These are phyloP conservation scores for Styela plicata DNA, from an alignment of 23 tunicate genomes.

Conservation along the genomic window DNA sequence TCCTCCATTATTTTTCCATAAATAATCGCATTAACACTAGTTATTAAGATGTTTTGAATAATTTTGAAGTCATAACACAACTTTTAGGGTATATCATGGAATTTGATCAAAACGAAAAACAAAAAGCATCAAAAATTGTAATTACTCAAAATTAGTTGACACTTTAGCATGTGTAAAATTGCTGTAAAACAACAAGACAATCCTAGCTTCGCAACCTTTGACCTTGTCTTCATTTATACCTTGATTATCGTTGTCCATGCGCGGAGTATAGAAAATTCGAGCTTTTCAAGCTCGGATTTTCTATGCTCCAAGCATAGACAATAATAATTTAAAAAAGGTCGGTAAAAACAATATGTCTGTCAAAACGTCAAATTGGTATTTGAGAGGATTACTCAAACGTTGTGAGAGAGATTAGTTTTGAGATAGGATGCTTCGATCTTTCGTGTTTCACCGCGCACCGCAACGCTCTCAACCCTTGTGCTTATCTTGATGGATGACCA, in stretches of 20 bases:
- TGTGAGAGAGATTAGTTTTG: background rate
- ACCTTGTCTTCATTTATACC: no score
- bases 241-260: background rate
- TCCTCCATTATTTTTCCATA: no score
- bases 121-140: no score
- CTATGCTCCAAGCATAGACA: background rate
- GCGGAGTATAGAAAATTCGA: background rate
- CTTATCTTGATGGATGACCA: background rate
- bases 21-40: no score
- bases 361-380: background rate
- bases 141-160: background rate
- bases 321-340: background rate
- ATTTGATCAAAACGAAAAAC: no score
- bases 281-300: background rate
- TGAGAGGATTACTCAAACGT: background rate
- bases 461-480: background rate
- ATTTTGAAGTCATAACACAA: no score
- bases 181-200: no score
- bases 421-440: background rate
- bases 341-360: background rate
- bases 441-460: background rate
- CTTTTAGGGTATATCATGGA: no score
- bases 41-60: no score
- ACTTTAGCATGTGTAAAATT: background rate
- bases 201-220: no score